These are phyloP conservation scores for Ctena decussata DNA, from an alignment of 2,888 invertebrate species.

Conservation along the genomic window DNA sequence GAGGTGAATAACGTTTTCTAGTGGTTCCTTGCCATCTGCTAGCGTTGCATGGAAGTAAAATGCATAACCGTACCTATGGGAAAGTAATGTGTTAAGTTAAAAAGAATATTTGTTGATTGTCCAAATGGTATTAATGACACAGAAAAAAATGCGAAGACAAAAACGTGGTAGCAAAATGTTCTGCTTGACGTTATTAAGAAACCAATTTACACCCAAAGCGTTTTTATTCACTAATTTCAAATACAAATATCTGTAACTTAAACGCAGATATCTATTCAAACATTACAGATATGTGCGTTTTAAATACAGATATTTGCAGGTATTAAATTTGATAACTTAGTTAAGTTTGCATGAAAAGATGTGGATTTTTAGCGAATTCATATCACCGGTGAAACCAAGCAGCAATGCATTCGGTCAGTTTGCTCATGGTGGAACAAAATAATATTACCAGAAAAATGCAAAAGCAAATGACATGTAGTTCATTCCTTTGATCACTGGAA, in stretches of 20 bases:
- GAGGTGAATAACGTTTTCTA: too few relatives aligned
- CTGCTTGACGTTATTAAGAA: too few relatives aligned
- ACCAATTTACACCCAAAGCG: too few relatives aligned
- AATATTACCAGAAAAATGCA: conserved; percentile 49
- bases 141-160: too few relatives aligned
- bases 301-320: not conserved
- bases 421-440: conserved; percentile 22
- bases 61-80: conserved; percentile 9
- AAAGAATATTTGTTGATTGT: not conserved
- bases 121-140: not conserved
- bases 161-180: too few relatives aligned
- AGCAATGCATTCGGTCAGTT: too few relatives aligned
- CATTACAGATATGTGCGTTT: not conserved
- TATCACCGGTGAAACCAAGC: too few relatives aligned
- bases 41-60: conserved; percentile 20
- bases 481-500: conserved; percentile 44
- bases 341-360: not conserved
- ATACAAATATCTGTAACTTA: too few relatives aligned
- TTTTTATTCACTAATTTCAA: too few relatives aligned
- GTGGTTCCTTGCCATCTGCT: not conserved
- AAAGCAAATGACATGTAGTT: conserved; percentile 46
- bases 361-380: not conserved
- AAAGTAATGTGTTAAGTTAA: not conserved
- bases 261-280: not conserved
- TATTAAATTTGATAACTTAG: not conserved